Evolutionary conservation across 2,113 vertebrate species (phyloP).

Genomic region (Pseudorectes ferrugineus): DNA sequence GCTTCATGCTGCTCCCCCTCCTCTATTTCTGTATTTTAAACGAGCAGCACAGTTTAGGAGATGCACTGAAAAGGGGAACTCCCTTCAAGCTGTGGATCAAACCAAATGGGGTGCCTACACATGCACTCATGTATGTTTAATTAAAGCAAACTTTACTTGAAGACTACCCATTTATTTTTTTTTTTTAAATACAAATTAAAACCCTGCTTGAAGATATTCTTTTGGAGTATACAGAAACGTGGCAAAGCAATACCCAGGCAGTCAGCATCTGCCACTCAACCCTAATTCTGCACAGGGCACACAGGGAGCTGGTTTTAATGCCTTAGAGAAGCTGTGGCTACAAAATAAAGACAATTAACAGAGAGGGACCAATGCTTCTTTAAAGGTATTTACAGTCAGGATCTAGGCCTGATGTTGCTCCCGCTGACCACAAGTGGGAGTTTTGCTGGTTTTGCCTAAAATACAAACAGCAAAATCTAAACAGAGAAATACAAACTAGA

Average conservation of each 20-base stretch:
- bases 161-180: neutral
- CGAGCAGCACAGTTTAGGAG: neutral
- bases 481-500: neutral
- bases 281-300: neutral
- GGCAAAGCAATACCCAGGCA: neutral
- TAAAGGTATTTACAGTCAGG: neutral
- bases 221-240: neutral
- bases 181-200: neutral
- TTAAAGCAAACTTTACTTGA: neutral
- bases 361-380: neutral
- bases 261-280: neutral
- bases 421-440: constrained; percentile 5
- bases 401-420: neutral
- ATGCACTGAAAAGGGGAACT: neutral
- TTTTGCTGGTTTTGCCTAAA: neutral
- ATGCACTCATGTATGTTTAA: neutral
- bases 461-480: neutral
- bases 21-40: neutral
- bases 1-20: neutral
- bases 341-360: neutral
- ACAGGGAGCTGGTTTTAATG: neutral
- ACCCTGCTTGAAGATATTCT: neutral
- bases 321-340: neutral
- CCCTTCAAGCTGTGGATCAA: neutral
- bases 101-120: neutral